Evolutionary conservation across 2,113 vertebrate genomes (phyloP), one percentile per base, ranked within the genome.

Genomic region (Lates calcarifer): DNA sequence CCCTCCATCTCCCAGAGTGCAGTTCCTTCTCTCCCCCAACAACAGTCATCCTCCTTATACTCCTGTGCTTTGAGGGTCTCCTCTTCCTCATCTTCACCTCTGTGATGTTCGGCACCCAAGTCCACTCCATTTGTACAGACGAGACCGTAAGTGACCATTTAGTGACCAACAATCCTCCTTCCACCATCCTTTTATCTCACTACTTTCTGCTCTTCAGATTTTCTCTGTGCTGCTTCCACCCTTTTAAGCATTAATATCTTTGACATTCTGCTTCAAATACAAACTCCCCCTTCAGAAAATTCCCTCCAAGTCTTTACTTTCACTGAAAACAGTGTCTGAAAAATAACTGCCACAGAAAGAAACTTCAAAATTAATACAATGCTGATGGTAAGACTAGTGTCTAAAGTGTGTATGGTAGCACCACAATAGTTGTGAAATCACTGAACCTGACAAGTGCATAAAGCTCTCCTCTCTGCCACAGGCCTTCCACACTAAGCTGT

Each of bases 81-180:
- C 96, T 99, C 4, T 99, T 99, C 91, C 97, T 99, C 93, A 99
- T 99, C 86, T 99, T 99, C 94, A 99, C 98, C 22, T 98, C 97
- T 3, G 98, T 99, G 90, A 99, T 99, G 98, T 99, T 99, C 81
- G 98, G 98, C 84, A 99, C 98, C 73, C 98, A 99, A 93, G 96
- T 99, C 91, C 97, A 99, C 95, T 99, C 98, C 90, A 99, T 99
- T 96, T 99, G 98, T 95, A 98, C 97, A 9, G 98, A 99, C 58
- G 98, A 99, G 95, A 99, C 98, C 90, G 98, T 99, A 94, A 95
- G 98, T 94, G 61, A 87, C 61, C 80, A 67, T 37, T 60, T 31
- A 84, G 51, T 29, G 67, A 45, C 70, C 69, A 58, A 7, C 45
- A 53, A 13, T 77, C 62, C 51, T 72, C 35, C 49, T 62, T 18